Conservation (phyloP, 2,797 vertebrate genomes). For the Buceros bicornis region DNA sequence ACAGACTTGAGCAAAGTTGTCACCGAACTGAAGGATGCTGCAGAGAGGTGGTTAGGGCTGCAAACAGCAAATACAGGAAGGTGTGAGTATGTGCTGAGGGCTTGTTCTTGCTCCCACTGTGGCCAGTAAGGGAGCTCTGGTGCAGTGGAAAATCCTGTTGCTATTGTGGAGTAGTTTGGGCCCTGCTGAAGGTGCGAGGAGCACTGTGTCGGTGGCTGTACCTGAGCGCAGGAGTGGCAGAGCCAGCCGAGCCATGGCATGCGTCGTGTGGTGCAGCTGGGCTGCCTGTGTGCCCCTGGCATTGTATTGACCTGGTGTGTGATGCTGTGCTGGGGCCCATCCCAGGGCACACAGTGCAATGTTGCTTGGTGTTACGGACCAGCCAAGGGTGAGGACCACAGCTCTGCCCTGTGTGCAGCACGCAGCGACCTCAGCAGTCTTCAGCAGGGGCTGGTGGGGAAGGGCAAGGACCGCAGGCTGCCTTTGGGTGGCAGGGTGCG, state of each 20-base stretch:
- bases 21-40: too few relatives aligned
- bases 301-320: neutral
- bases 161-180: neutral
- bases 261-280: neutral
- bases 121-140: neutral
- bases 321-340: neutral
- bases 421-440: too few relatives aligned
- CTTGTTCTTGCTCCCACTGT: neutral
- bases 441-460: neutral
- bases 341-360: too few relatives aligned
- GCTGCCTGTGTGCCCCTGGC: neutral
- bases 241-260: accelerated
- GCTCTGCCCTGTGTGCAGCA: neutral
- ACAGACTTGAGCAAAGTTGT: neutral
- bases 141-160: neutral
- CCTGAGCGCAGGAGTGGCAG: neutral
- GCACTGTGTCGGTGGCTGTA: neutral
- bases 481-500: neutral
- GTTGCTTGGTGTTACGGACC: neutral
- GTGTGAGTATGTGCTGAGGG: neutral
- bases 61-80: neutral
- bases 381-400: neutral
- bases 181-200: accelerated
- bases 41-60: neutral
- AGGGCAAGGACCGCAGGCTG: neutral